Evolutionary conservation across 2,888 invertebrate species (phyloP).

Genomic region (Itoplectis maculator): DNA sequence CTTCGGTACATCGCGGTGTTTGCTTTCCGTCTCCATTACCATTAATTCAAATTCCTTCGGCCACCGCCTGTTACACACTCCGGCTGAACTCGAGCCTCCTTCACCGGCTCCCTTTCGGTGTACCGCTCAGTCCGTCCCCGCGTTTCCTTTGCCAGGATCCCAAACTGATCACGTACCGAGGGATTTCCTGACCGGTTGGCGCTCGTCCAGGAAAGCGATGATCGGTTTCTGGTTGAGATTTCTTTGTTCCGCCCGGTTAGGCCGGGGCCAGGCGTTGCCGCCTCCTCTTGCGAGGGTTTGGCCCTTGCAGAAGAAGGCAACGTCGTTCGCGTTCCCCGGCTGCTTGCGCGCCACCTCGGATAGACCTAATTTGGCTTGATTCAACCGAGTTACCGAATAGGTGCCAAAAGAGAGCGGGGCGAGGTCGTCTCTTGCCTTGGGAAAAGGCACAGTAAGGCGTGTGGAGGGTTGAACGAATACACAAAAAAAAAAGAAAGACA

Average conservation of each 20-base stretch:
- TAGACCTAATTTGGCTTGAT: constrained; percentile 27
- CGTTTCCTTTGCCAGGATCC: constrained; percentile 57
- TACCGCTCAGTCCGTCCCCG: constrained; percentile 24
- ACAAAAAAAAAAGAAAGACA: background rate
- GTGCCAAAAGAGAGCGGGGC: background rate
- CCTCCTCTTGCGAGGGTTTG: background rate
- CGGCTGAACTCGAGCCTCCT: background rate
- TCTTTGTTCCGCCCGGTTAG: constrained; percentile 57
- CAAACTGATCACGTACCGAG: constrained; percentile 55
- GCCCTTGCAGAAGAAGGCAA: background rate
- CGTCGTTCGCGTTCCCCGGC: background rate
- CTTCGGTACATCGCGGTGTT: constrained; percentile 7
- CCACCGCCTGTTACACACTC: constrained; percentile 11
- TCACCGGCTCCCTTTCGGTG: background rate
- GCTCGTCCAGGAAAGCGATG: constrained; percentile 50
- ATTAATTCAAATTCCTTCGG: background rate
- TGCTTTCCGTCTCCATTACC: background rate
- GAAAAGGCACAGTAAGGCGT: background rate
- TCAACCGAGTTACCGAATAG: background rate
- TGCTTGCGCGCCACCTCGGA: background rate
- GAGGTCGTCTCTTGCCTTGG: background rate
- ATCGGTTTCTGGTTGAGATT: constrained; percentile 58
- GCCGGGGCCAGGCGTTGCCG: constrained; percentile 24
- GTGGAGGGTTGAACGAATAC: background rate
- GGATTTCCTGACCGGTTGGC: constrained; percentile 47